Evolutionary conservation across 2,113 vertebrate species (phyloP).

Genomic region (Rhabdornis inornatus): DNA sequence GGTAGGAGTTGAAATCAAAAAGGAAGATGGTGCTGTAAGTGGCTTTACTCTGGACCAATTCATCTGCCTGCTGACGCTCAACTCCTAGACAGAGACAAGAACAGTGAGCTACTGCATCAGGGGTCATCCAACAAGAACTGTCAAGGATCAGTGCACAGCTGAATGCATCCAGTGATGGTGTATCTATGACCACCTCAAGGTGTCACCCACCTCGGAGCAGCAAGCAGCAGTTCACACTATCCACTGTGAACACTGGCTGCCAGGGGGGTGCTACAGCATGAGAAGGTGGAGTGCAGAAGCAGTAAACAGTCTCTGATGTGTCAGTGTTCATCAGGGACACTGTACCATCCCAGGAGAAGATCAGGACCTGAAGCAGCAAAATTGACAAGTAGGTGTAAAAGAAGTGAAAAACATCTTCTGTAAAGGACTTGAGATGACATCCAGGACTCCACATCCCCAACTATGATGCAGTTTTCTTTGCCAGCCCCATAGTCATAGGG

Average conservation of each 20-base stretch:
- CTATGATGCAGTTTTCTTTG: background rate
- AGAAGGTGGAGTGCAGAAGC: conserved; percentile 65
- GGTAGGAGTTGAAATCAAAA: conserved; percentile 60
- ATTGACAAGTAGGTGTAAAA: background rate
- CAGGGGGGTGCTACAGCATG: conserved; percentile 60
- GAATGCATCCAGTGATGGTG: background rate
- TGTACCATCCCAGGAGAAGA: conserved; percentile 74
- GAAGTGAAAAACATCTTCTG: background rate
- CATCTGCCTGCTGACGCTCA: background rate
- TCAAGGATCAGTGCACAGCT: background rate
- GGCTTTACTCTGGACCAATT: background rate
- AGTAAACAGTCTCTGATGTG: conserved; percentile 60
- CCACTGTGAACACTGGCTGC: conserved; percentile 77
- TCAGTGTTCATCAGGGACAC: conserved; percentile 76
- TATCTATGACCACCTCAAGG: background rate
- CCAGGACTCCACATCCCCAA: background rate
- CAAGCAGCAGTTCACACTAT: conserved; percentile 63
- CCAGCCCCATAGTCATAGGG: background rate
- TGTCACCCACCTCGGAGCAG: conserved; percentile 76
- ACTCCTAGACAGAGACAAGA: conserved; percentile 35
- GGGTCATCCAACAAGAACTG: background rate
- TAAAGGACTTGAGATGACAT: background rate
- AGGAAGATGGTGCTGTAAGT: conserved; percentile 51
- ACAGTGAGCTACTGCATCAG: background rate
- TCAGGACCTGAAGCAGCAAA: conserved; percentile 71